Evolutionary conservation across 1,140 invertebrate species (phyloP), one percentile per base, ranked within the genome.

Genomic region (Choristoneura fumiferana): DNA sequence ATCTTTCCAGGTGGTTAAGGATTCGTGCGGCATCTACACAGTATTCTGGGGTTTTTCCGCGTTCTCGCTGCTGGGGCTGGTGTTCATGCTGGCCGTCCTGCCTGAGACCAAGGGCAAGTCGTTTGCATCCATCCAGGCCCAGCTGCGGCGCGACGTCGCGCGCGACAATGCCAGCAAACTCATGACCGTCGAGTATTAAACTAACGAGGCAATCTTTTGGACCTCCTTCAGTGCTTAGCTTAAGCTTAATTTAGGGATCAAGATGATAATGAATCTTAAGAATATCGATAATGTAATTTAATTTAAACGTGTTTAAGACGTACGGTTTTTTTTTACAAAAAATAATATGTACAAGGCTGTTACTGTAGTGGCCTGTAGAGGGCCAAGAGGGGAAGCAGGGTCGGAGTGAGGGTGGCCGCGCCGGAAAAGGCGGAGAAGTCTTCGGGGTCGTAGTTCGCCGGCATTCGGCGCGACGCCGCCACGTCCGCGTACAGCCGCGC

Each of bases 41-140:
- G 92, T 94, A 36, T 96, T 95, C 84, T 94, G 92, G 90, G 80
- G 94, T 8, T 97, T 97, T 80, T 90, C 93, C 0, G 81, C 92
- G 6, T 91, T 94, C 66, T 94, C 94, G 17, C 67, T 93, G 0
- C 39, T 93, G 1, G 91, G 94, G 5, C 73, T 93, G 0, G 56
- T 94, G 12, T 96, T 93, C 71, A 91, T 93, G 40, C 82, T 93
- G 15, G 81, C 91, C 2, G 90, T 91, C 38, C 88, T 96, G 14
- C 95, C 95, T 0, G 96, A 97, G 86, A 97, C 95, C 0, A 96
- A 96, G 84, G 94, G 94, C 8, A 95, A 95, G 76, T 93, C 93
- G 0, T 91, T 96, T 38, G 92, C 85, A 4, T 76, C 69, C 59
- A 90, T 90, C 58, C 89, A 90, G 60, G 78, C 81, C 5, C 78